phyloP scores from a whole-genome alignment of 2,797 vertebrate genomes.

The Dendrocincla tyrannina region DNA sequence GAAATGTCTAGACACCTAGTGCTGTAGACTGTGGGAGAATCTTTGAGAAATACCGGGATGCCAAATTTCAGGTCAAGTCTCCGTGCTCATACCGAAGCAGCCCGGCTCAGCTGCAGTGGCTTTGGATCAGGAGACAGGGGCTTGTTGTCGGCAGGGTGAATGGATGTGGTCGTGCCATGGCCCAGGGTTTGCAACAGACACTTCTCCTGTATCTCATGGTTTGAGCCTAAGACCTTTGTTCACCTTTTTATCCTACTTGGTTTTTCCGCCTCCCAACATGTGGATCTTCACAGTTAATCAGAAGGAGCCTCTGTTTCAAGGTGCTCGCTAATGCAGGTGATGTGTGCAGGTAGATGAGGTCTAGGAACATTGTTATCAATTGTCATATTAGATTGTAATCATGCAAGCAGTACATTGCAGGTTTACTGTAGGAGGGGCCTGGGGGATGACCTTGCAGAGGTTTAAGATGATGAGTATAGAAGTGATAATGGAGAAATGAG shows the following conservation, averaged over 20 bases:
- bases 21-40: background rate
- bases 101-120: background rate
- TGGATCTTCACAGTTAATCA: background rate
- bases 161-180: fast-evolving
- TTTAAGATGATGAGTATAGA: background rate
- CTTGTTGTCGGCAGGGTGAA: background rate
- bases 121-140: background rate
- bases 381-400: background rate
- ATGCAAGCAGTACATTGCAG: background rate
- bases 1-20: background rate
- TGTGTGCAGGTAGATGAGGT: background rate
- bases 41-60: background rate
- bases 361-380: fast-evolving
- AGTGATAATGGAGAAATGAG: background rate
- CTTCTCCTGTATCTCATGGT: background rate
- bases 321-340: background rate
- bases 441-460: background rate
- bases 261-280: background rate
- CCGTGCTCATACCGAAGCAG: fast-evolving
- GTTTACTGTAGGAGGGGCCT: background rate
- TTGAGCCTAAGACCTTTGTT: background rate
- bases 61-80: background rate
- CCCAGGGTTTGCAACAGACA: background rate
- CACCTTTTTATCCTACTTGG: background rate
- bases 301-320: background rate